Conservation (phyloP, 2,797 vertebrate genomes). For the Halcyon chelicuti region DNA sequence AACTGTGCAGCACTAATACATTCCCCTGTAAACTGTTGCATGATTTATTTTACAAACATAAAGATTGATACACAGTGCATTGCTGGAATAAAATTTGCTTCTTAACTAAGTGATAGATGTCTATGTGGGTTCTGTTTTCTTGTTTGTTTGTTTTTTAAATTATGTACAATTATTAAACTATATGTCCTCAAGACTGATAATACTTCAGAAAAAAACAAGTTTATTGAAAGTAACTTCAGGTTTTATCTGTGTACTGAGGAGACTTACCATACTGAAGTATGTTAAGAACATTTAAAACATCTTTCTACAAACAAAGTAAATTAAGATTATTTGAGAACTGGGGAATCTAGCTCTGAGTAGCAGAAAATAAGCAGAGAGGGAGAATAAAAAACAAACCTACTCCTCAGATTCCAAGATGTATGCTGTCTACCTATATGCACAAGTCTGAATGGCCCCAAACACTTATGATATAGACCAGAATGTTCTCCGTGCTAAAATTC, state of each 20-base stretch:
- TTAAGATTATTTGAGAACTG: background rate
- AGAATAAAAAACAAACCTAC: rapidly evolving
- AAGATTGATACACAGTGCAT: background rate
- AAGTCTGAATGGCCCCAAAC: background rate
- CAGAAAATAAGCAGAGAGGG: background rate
- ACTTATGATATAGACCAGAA: background rate
- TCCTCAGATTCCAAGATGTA: background rate
- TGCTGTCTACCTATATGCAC: background rate
- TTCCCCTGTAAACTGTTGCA: background rate
- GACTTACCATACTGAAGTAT: background rate
- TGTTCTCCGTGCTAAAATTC: background rate
- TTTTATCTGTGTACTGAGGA: background rate
- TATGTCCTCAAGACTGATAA: background rate
- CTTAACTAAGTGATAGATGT: background rate
- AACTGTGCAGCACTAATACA: background rate
- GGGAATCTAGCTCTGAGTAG: background rate
- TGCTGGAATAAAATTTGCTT: background rate
- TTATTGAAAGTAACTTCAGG: background rate
- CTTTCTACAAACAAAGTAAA: background rate
- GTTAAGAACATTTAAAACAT: background rate
- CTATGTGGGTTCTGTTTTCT: background rate
- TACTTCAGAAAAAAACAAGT: background rate
- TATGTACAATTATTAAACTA: background rate
- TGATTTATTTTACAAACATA: background rate
- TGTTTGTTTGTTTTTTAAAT: background rate